Evolutionary conservation across 2,888 invertebrate species (phyloP).

Genomic region (Neoitamus cyanurus): DNA sequence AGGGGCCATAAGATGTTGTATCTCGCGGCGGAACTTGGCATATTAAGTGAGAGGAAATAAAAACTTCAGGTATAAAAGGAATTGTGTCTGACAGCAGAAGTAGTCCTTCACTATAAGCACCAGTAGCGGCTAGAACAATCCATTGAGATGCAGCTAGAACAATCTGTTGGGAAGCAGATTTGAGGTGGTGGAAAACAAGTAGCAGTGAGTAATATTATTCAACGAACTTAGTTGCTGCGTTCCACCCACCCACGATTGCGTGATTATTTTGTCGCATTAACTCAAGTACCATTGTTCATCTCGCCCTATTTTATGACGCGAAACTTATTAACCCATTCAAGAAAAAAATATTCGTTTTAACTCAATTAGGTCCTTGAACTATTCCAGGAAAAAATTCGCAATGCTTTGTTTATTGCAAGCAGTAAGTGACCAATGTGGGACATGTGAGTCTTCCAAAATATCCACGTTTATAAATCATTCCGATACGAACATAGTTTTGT

Average conservation of each 20-base stretch:
- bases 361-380: no score
- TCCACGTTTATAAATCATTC: constrained; percentile 17
- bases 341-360: not conserved
- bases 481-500: not conserved
- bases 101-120: constrained; percentile 19
- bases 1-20: constrained; percentile 29
- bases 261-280: not conserved
- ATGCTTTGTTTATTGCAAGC: not conserved
- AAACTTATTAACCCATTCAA: not conserved
- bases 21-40: constrained; percentile 13
- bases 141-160: not conserved
- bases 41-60: not conserved
- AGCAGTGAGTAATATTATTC: constrained; percentile 23
- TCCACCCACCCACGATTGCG: not conserved
- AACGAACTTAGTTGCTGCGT: constrained; percentile 4
- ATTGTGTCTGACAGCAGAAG: constrained; percentile 30
- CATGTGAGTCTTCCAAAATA: no score
- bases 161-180: not conserved
- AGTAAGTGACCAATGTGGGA: constrained; percentile 9
- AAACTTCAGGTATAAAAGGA: constrained; percentile 24
- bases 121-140: not conserved
- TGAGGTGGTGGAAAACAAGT: constrained; percentile 7
- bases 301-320: not conserved
- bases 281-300: no score
- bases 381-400: no score